These are phyloP conservation scores for Pachycephus smyrnensis DNA, from an alignment of 2,888 invertebrate species.

Conservation along the genomic window DNA sequence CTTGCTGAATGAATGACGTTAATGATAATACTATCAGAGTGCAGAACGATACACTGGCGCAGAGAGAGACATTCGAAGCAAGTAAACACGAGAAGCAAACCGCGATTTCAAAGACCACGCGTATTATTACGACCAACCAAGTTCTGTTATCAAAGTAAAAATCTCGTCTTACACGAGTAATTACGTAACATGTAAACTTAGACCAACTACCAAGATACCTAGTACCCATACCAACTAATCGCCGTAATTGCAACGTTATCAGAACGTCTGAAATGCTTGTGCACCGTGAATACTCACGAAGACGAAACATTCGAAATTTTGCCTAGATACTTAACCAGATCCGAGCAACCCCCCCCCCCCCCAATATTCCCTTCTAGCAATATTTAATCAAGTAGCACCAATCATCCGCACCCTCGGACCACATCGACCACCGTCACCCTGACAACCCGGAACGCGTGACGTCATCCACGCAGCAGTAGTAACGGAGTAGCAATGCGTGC, in stretches of 20 bases:
- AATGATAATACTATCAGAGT: not conserved
- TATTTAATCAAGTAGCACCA: not conserved
- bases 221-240: not conserved
- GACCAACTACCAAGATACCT: not conserved
- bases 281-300: not conserved
- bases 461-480: not conserved
- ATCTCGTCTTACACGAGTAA: not conserved
- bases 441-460: not conserved
- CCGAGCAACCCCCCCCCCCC: not conserved
- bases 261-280: not conserved
- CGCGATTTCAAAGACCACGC: not conserved
- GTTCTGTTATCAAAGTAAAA: not conserved
- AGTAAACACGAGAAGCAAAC: not conserved
- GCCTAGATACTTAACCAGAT: not conserved
- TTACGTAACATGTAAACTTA: not conserved
- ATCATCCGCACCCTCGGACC: not conserved
- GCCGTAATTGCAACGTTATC: not conserved
- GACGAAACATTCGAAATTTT: not conserved
- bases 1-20: slow-evolving; percentile 50
- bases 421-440: not conserved
- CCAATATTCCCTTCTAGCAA: not conserved
- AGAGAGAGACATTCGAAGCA: not conserved
- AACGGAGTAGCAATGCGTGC: slow-evolving; percentile 22
- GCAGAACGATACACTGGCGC: not conserved
- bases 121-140: not conserved